Base-by-base conservation (phyloP, 2,113 vertebrate genomes). In the Triplophysa tibetana region DNA sequence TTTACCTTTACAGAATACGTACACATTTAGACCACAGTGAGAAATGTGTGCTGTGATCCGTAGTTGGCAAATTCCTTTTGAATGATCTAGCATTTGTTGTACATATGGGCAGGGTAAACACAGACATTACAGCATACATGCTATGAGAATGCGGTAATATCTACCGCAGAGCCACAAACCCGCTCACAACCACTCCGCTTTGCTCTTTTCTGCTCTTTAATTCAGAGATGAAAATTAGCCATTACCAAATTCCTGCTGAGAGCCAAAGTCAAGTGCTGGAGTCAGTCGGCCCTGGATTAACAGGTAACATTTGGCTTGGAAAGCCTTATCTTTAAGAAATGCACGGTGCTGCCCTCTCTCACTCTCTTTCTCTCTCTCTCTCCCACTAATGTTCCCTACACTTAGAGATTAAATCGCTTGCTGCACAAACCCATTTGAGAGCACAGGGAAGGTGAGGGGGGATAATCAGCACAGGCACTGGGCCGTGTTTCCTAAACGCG, bases 381-480 rank as follows among this genome's bases (percentile, higher is more conserved):
- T 38, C 33, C 93, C 95, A 95, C 95, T 96, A 96, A 97, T 95
- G 95, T 97, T 98, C 96, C 95, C 94, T 96, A 97, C 96, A 97
- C 96, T 98, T 98, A 96, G 95, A 98, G 96, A 98, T 97, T 96
- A 98, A 99, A 98, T 98, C 96, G 95, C 96, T 98, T 95, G 96
- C 96, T 98, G 96, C 96, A 96, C 96, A 98, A 99, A 98, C 95
- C 97, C 96, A 98, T 98, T 99, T 98, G 94, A 94, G 88, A 95
- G 92, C 95, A 94, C 94, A 94, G 94, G 94, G 96, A 97, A 99
- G 96, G 98, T 98, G 98, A 99, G 96, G 94, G 50, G 94, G 95
- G 96, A 98, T 98, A 98, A 99, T 98, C 96, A 97, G 96, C 95
- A 96, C 96, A 96, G 95, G 94, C 98, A 98, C 94, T 97, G 95